These are phyloP conservation scores for Drosophila incognita DNA, from an alignment of 2,888 invertebrate species.

Conservation along the genomic window DNA sequence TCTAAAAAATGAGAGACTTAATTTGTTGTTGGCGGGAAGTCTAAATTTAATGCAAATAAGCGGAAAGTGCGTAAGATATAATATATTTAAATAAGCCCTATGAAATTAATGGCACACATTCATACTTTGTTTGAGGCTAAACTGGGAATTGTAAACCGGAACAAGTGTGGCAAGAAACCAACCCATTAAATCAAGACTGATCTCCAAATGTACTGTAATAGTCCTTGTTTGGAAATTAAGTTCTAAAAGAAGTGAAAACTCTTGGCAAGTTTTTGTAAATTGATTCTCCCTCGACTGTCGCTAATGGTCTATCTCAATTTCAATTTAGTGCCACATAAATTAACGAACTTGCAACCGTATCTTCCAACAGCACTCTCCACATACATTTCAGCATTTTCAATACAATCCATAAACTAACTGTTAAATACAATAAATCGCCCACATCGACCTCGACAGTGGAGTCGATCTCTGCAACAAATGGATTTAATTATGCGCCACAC, in stretches of 20 bases:
- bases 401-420: constrained; percentile 69
- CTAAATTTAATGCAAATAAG: neutral
- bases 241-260: neutral
- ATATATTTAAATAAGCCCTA: neutral
- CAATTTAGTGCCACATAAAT: constrained; percentile 48
- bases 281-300: constrained; percentile 34
- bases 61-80: neutral
- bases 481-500: constrained; percentile 73
- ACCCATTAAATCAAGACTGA: neutral
- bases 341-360: constrained; percentile 16
- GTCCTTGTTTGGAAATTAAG: neutral
- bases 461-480: constrained; percentile 66
- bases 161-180: constrained; percentile 4
- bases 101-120: neutral
- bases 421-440: constrained; percentile 69
- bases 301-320: constrained; percentile 1
- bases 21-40: neutral
- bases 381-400: constrained; percentile 40
- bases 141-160: neutral
- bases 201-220: neutral
- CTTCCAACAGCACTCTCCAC: neutral
- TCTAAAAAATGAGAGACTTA: neutral
- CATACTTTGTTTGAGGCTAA: neutral
- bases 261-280: constrained; percentile 41
- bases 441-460: constrained; percentile 32